Evolutionary conservation across 2,888 invertebrate genomes (phyloP).

Genomic region (Lycophotia porphyrea): DNA sequence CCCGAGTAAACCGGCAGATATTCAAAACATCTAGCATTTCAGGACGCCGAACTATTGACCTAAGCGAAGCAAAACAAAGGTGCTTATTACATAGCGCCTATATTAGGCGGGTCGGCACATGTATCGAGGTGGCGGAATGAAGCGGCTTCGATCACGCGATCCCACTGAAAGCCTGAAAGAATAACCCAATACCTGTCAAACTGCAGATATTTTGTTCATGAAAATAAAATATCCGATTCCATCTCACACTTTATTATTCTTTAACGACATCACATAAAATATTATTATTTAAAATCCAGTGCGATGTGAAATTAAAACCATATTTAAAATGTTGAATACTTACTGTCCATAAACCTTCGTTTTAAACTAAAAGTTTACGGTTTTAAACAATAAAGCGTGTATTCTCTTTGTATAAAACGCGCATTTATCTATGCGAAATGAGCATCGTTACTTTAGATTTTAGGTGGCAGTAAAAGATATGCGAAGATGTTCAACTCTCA

Average conservation of each 20-base stretch:
- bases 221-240: conserved; percentile 44
- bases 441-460: conserved; percentile 63
- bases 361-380: conserved; percentile 61
- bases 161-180: conserved; percentile 70
- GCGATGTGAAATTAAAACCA: conserved; percentile 44
- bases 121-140: conserved; percentile 75
- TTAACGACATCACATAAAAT: conserved; percentile 52
- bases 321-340: conserved; percentile 51
- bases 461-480: conserved; percentile 64
- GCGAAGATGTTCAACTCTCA: conserved; percentile 53
- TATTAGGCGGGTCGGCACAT: conserved; percentile 67
- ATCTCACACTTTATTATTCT: conserved; percentile 39
- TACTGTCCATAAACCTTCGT: conserved; percentile 48
- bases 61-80: conserved; percentile 70
- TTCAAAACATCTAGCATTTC: conserved; percentile 57
- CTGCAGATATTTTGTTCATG: conserved; percentile 40
- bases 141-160: conserved; percentile 85
- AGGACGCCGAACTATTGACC: conserved; percentile 69
- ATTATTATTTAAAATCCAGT: conserved; percentile 51
- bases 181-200: conserved; percentile 53
- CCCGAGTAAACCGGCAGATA: conserved; percentile 25
- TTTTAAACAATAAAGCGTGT: conserved; percentile 60
- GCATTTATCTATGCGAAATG: conserved; percentile 62
- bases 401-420: conserved; percentile 58
- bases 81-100: conserved; percentile 73